These are phyloP conservation scores for Pyralis farinalis DNA, from an alignment of 2,888 invertebrate genomes.

Conservation along the genomic window DNA sequence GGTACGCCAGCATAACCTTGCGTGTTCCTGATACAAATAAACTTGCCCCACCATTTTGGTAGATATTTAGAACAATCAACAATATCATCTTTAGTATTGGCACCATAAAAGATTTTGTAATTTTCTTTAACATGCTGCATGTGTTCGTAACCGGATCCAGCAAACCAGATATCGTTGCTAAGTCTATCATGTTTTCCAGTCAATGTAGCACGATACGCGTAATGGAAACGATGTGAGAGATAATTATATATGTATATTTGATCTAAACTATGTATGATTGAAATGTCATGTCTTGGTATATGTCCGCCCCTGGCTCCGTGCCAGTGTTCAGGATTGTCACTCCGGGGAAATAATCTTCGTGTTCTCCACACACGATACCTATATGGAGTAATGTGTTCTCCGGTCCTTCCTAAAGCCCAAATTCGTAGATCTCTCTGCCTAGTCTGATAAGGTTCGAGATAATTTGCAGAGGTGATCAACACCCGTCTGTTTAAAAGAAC, in stretches of 20 bases:
- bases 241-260: slow-evolving; percentile 32
- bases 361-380: slow-evolving; percentile 45
- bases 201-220: slow-evolving; percentile 25
- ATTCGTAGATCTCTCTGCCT: slow-evolving; percentile 38
- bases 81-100: slow-evolving; percentile 1
- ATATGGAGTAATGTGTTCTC: slow-evolving; percentile 32
- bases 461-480: slow-evolving; percentile 41
- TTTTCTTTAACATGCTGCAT: slow-evolving; percentile 42
- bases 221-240: slow-evolving; percentile 20
- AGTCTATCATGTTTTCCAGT: slow-evolving; percentile 6
- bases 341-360: slow-evolving; percentile 36
- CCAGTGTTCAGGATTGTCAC: slow-evolving; percentile 47
- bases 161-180: slow-evolving; percentile 18
- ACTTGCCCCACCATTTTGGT: slow-evolving; percentile 58
- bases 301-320: slow-evolving; percentile 48
- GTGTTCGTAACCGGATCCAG: slow-evolving; percentile 42
- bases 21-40: slow-evolving; percentile 43
- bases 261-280: slow-evolving; percentile 36
- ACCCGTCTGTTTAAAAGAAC: slow-evolving; percentile 38
- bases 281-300: slow-evolving; percentile 42
- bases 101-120: slow-evolving; percentile 36
- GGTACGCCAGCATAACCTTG: slow-evolving; percentile 31
- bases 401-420: slow-evolving; percentile 44
- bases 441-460: slow-evolving; percentile 31
- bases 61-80: slow-evolving; percentile 44